phyloP scores from a whole-genome alignment of 2,888 invertebrate species.

The Esperia sulphurella region DNA sequence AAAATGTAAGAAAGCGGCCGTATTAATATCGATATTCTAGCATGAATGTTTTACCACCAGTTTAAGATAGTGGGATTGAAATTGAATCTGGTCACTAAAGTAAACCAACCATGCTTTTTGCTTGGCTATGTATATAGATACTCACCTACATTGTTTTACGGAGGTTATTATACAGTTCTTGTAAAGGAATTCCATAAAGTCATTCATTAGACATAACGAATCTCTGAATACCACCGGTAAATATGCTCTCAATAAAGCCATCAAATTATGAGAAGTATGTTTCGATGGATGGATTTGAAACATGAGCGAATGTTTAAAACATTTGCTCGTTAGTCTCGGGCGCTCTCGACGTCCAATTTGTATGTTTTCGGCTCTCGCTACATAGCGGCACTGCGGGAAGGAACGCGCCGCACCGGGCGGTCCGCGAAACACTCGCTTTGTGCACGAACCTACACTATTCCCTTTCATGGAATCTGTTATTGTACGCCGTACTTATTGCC shows the following conservation, averaged over 20 bases:
- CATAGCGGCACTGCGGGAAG: conserved; percentile 39
- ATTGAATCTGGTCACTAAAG: too few relatives aligned
- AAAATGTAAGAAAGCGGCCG: too few relatives aligned
- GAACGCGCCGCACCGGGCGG: conserved; percentile 51
- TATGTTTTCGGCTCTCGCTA: conserved; percentile 43
- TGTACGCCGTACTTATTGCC: conserved; percentile 52
- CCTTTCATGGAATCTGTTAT: conserved; percentile 60
- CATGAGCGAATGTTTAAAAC: conserved; percentile 42
- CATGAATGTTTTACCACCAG: too few relatives aligned
- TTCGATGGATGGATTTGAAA: conserved; percentile 2
- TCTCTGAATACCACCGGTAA: too few relatives aligned
- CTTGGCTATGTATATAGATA: too few relatives aligned
- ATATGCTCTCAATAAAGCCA: conserved; percentile 4
- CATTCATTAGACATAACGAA: not conserved
- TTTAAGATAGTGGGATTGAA: too few relatives aligned
- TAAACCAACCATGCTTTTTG: too few relatives aligned
- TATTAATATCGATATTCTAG: too few relatives aligned
- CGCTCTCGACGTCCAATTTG: conserved; percentile 43
- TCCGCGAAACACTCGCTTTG: conserved; percentile 54
- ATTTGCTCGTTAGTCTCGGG: conserved; percentile 38
- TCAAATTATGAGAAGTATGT: not conserved
- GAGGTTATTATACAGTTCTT: too few relatives aligned
- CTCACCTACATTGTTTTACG: too few relatives aligned
- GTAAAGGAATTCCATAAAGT: too few relatives aligned
- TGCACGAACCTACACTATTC: conserved; percentile 44